A percentile compares a stretch with the other conserved stretches of the same genome.
phyloP scores from a whole-genome alignment of 2,113 vertebrate species.

The Lates calcarifer region DNA sequence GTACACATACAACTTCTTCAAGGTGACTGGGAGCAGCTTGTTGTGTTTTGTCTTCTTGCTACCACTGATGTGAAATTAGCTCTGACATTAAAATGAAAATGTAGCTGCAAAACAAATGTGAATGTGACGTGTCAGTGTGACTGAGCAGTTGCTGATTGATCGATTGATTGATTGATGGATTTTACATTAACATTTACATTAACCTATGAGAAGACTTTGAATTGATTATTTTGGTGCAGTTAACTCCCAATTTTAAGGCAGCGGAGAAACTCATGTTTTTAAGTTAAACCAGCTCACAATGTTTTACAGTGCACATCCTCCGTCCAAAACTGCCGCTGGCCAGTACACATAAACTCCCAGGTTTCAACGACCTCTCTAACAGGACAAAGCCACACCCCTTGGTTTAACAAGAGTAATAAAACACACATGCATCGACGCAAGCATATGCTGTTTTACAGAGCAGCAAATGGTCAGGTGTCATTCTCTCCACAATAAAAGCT shows the following conservation, averaged over 20 bases:
- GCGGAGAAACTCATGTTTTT: background rate
- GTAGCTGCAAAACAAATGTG: background rate
- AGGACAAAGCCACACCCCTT: constrained; percentile 32
- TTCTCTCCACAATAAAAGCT: constrained; percentile 27
- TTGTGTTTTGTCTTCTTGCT: background rate
- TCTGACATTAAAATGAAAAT: background rate
- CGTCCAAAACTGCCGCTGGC: constrained; percentile 9
- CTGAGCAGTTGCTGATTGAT: background rate
- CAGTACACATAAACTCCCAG: constrained; percentile 14
- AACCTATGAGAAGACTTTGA: background rate
- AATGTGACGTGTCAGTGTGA: background rate
- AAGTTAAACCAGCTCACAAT: background rate
- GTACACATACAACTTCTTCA: background rate
- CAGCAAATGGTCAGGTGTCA: constrained; percentile 59
- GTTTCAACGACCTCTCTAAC: constrained; percentile 33
- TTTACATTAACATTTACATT: background rate
- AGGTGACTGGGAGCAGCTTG: background rate
- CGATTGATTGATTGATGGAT: no score
- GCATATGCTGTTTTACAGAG: constrained; percentile 42
- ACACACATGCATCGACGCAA: constrained; percentile 33
- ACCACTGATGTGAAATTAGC: background rate
- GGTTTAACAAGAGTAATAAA: constrained; percentile 67
- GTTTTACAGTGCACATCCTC: constrained; percentile 38
- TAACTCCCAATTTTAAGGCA: background rate
- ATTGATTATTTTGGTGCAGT: background rate